These are phyloP conservation scores for Sander lucioperca DNA, from an alignment of 2,113 vertebrate species.

Conservation along the genomic window DNA sequence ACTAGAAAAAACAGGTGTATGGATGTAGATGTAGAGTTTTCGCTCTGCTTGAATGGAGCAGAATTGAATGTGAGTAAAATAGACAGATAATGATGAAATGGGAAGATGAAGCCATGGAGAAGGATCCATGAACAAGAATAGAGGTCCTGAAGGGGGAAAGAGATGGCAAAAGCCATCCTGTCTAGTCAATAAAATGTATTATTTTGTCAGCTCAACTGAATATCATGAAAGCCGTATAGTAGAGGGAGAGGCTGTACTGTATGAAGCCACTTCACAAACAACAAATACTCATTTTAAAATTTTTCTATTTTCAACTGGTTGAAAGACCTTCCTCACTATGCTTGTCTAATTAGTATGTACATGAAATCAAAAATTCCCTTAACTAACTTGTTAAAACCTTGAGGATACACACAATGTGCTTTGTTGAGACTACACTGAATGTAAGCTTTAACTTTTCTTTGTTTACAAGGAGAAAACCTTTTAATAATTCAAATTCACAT, in stretches of 20 bases:
- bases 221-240: not conserved
- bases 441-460: not conserved
- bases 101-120: constrained; percentile 24
- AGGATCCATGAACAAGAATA: constrained; percentile 23
- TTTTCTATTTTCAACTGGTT: not conserved
- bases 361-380: not conserved
- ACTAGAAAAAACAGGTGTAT: constrained; percentile 47
- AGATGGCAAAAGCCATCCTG: not conserved
- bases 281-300: not conserved
- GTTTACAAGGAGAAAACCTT: not conserved
- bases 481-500: not conserved
- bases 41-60: constrained; percentile 17
- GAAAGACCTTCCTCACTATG: not conserved
- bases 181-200: constrained; percentile 22
- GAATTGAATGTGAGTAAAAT: constrained; percentile 32
- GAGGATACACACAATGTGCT: no score
- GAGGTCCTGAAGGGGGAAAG: not conserved
- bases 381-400: no score
- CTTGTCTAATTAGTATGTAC: not conserved
- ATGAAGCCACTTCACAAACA: not conserved
- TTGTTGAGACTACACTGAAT: no score
- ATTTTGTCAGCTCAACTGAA: constrained; percentile 13
- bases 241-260: not conserved
- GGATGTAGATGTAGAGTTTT: constrained; percentile 14
- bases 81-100: constrained; percentile 32